Evolutionary conservation across 2,888 invertebrate species (phyloP).

Genomic region (Meghimatium bilineatum): DNA sequence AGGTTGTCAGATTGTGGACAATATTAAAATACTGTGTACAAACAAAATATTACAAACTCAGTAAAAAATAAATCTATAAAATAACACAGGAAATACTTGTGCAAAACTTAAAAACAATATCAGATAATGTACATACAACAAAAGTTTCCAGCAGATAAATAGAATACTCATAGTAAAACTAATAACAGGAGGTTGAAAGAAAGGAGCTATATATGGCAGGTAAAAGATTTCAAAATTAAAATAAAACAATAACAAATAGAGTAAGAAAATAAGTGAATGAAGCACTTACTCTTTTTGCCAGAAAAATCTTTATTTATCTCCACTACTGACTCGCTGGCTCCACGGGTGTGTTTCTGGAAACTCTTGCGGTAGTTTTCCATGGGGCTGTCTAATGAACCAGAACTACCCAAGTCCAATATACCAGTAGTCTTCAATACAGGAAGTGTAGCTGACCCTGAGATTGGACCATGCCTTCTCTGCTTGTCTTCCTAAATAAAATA

Average conservation of each 20-base stretch:
- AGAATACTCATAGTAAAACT: no score
- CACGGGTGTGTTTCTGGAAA: constrained; percentile 58
- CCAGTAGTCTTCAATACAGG: constrained; percentile 50
- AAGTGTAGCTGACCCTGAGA: constrained; percentile 52
- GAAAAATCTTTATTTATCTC: constrained; percentile 45
- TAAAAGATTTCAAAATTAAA: no score
- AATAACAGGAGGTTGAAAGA: no score
- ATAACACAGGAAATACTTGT: no score
- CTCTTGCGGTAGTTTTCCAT: constrained; percentile 53
- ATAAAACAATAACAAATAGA: neutral
- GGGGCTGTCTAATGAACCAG: constrained; percentile 24
- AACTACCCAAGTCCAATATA: constrained; percentile 41
- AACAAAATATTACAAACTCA: no score
- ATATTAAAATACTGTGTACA: no score
- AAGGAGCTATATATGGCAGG: no score
- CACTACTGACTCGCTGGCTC: constrained; percentile 57
- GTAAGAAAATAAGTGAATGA: neutral
- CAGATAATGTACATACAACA: no score
- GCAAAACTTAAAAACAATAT: no score
- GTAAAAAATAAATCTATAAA: no score
- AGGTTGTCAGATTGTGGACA: no score
- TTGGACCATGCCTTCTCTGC: neutral
- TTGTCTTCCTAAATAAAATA: constrained; percentile 40
- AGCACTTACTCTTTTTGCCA: constrained; percentile 51
- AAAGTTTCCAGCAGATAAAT: no score